phyloP scores from a whole-genome alignment of 2,888 invertebrate genomes.

The Phanerotoma sp. region DNA sequence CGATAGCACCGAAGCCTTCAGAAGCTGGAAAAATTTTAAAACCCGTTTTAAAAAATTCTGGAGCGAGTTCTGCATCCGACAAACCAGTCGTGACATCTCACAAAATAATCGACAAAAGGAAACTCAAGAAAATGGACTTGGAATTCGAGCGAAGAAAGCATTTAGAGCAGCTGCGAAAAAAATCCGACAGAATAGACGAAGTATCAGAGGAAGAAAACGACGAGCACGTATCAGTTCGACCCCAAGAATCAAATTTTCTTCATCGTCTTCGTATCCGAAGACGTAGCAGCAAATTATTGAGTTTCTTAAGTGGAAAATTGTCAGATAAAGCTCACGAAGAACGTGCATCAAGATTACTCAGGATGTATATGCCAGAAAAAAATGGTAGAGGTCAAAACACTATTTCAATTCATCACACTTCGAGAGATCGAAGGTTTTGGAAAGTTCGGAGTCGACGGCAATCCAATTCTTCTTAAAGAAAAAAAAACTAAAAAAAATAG shows the following conservation, averaged over 20 bases:
- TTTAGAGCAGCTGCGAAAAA: constrained; percentile 43
- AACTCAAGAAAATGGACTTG: constrained; percentile 34
- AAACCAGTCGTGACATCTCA: not conserved
- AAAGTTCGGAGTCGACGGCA: constrained; percentile 51
- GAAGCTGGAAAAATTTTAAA: constrained; percentile 10
- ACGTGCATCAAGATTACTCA: constrained; percentile 45
- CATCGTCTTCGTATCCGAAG: constrained; percentile 46
- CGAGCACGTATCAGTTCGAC: constrained; percentile 36
- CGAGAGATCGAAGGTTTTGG: constrained; percentile 54
- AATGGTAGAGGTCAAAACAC: constrained; percentile 45
- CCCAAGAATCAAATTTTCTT: constrained; percentile 44
- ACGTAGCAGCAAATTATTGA: constrained; percentile 49
- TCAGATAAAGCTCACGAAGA: constrained; percentile 50
- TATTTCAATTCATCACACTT: constrained; percentile 52
- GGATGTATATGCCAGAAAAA: constrained; percentile 50
- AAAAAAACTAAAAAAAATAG: not conserved
- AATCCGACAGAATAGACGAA: constrained; percentile 42
- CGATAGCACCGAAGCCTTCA: not conserved
- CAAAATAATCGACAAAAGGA: constrained; percentile 23
- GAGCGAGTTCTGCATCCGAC: constrained; percentile 4
- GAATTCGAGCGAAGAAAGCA: constrained; percentile 40
- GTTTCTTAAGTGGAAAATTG: constrained; percentile 49
- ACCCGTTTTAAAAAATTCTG: constrained; percentile 2
- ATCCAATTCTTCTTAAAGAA: constrained; percentile 46
- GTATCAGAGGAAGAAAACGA: constrained; percentile 37